Base-by-base conservation (phyloP, 2,888 invertebrate species). In the Eupelmus urozonus region DNA sequence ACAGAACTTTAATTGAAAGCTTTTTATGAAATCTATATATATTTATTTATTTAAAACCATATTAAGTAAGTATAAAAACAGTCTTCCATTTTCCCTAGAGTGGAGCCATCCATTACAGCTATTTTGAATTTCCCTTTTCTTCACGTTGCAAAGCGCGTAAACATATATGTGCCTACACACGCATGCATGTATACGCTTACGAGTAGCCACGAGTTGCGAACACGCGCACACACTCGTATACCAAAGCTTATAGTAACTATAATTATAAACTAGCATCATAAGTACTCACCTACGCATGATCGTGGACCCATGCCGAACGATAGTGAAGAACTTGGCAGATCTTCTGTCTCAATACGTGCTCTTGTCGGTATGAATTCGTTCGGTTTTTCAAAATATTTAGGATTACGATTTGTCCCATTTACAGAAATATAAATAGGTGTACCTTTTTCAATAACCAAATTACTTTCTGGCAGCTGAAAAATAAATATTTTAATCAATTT, bases 241-340 rank as follows among this genome's bases (percentile, higher is more conserved):
- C n/a, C n/a, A n/a, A n/a, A n/a, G n/a, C n/a, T n/a, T n/a, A n/a
- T n/a, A n/a, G n/a, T n/a, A n/a, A n/a, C n/a, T 34, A 34, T 34
- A 34, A 34, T 34, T 34, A 9, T 9, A 53, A 4, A 53, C n/a
- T n/a, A n/a, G n/a, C n/a, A n/a, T n/a, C n/a, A n/a, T n/a, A n/a
- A n/a, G n/a, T n/a, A n/a, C 82, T 78, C 45, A 86, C 87, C 87
- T 27, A 86, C 71, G 34, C 87, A 87, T 0, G 85, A 84, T 78
- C 86, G 82, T 3, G 85, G 86, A 20, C 87, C 87, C 45, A 86
- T 67, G 18, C 87, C 87, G 55, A 87, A 87, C 20, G 85, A 82
- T 60, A 87, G 79, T 34, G 81, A 82, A 25, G 70, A 53, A 16
- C 70, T 77, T 2, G 81, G 79, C 29, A 81, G 67, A 11, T 84